phyloP scores from a whole-genome alignment of 2,113 vertebrate species.

The Emberiza fucata region DNA sequence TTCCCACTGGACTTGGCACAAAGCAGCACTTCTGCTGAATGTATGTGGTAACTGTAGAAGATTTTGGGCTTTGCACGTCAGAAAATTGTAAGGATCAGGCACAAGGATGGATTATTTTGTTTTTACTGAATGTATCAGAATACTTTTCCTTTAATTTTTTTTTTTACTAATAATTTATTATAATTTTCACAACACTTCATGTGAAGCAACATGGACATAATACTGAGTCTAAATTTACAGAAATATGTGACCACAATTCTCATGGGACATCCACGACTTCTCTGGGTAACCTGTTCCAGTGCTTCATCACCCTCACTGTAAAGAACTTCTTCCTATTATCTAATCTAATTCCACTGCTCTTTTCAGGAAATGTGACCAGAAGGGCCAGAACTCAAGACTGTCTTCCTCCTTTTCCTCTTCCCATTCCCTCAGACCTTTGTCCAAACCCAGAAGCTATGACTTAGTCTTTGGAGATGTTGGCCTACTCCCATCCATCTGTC shows the following conservation, averaged over 20 bases:
- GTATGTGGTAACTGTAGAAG: not conserved
- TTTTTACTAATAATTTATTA: not conserved
- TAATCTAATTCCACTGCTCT: not conserved
- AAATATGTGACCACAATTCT: not conserved
- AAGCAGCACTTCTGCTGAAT: not conserved
- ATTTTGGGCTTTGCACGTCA: not conserved
- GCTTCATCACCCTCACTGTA: not conserved
- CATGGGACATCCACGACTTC: not conserved
- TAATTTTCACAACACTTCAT: not conserved
- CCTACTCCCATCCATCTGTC: not conserved
- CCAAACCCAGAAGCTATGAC: not conserved
- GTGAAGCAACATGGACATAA: not conserved
- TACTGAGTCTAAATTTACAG: not conserved
- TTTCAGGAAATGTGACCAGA: not conserved
- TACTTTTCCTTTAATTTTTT: not conserved
- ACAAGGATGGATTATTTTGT: not conserved
- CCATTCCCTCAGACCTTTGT: not conserved
- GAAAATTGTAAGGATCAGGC: not conserved
- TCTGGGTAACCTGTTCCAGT: not conserved
- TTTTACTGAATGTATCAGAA: not conserved
- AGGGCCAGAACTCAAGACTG: not conserved
- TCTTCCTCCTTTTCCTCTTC: not conserved
- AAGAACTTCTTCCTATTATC: not conserved
- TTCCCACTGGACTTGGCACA: slow-evolving; percentile 11
- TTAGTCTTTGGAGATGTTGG: not conserved